Conservation (phyloP, 2,797 vertebrate genomes). For the Centropyge bicolor region DNA sequence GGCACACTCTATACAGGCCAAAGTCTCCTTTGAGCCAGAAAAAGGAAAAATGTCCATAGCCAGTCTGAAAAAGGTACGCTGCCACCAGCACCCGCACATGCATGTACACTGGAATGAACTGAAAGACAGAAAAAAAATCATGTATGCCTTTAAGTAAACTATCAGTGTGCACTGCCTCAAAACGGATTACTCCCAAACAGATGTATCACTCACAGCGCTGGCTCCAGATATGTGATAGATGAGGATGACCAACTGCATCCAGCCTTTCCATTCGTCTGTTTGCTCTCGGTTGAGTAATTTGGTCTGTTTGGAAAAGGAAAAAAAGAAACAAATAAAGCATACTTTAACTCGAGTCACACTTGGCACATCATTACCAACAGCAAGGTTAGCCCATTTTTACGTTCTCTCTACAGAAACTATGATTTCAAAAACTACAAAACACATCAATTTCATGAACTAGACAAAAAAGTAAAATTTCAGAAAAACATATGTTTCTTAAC, state of each 20-base stretch:
- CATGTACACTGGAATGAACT: conserved; percentile 99
- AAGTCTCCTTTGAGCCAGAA: conserved; percentile 99
- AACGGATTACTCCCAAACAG: neutral
- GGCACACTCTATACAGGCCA: conserved; percentile 95
- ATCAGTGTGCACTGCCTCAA: neutral
- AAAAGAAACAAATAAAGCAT: too few relatives aligned
- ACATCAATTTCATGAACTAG: too few relatives aligned
- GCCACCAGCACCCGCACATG: conserved; percentile 97
- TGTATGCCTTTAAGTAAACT: neutral
- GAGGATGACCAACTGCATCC: conserved; percentile 99
- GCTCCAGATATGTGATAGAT: conserved; percentile 99
- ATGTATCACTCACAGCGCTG: conserved; percentile 91
- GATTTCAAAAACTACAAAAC: neutral
- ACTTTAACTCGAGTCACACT: too few relatives aligned
- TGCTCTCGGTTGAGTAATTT: conserved; percentile 98
- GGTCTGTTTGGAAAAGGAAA: conserved; percentile 80
- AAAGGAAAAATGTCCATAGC: conserved; percentile 98
- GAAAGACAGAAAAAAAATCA: conserved; percentile 44
- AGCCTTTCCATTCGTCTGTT: conserved; percentile 99
- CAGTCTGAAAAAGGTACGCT: conserved; percentile 98
- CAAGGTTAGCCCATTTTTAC: neutral
- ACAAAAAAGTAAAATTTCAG: neutral
- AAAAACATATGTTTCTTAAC: neutral
- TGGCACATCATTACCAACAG: neutral
- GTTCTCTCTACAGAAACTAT: neutral